Evolutionary conservation across 2,113 vertebrate genomes (phyloP).

Genomic region (Chaetodon trifascialis): DNA sequence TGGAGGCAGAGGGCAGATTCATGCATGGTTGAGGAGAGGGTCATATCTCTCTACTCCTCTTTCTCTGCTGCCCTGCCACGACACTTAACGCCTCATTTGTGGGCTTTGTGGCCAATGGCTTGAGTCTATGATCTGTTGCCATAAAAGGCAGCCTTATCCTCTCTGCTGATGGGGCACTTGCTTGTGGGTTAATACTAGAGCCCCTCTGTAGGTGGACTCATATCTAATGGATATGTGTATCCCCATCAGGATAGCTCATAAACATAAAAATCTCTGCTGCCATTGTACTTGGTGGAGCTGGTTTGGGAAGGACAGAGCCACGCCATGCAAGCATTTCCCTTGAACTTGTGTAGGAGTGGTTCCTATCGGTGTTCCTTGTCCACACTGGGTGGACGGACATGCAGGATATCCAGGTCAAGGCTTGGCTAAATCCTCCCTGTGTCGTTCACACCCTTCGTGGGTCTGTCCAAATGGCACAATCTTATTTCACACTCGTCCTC

Average conservation of each 20-base stretch:
- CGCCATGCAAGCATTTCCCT: conserved; percentile 65
- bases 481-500: not conserved
- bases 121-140: conserved; percentile 77
- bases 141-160: conserved; percentile 76
- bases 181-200: conserved; percentile 72
- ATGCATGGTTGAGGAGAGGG: conserved; percentile 65
- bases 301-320: conserved; percentile 52
- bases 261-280: conserved; percentile 67
- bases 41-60: conserved; percentile 62
- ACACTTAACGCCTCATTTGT: conserved; percentile 83
- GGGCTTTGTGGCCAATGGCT: conserved; percentile 78
- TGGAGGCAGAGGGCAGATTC: conserved; percentile 51
- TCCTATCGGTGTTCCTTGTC: conserved; percentile 63
- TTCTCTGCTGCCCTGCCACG: conserved; percentile 65
- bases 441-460: conserved; percentile 47
- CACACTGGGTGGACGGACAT: conserved; percentile 66
- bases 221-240: conserved; percentile 75
- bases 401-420: conserved; percentile 79
- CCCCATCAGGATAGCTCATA: conserved; percentile 71
- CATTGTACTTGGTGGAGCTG: conserved; percentile 51
- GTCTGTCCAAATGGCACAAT: conserved; percentile 31
- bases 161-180: conserved; percentile 80
- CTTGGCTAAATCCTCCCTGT: conserved; percentile 64
- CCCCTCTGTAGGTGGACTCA: conserved; percentile 54
- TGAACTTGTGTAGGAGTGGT: conserved; percentile 61